Evolutionary conservation across 2,797 vertebrate species (phyloP).

Genomic region (Leptoclinus maculatus): DNA sequence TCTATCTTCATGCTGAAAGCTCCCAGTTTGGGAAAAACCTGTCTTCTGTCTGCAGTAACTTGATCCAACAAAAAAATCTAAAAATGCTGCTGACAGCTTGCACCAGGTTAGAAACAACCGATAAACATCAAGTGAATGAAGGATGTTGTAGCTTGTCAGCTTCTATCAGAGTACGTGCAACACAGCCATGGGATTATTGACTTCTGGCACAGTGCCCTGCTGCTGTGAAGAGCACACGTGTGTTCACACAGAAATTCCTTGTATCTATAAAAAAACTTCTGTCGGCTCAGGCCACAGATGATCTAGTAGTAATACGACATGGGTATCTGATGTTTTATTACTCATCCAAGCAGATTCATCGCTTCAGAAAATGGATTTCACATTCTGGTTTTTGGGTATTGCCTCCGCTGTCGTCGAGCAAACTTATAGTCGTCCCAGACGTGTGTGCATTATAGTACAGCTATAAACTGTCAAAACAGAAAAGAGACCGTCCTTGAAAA

Average conservation of each 20-base stretch:
- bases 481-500: background rate
- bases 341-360: background rate
- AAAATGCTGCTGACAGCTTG: constrained; percentile 12
- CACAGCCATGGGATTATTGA: constrained; percentile 30
- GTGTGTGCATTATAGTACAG: too few species aligned
- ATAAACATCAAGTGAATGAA: constrained; percentile 17
- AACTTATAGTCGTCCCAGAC: background rate
- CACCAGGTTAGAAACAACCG: constrained; percentile 15
- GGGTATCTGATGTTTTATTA: background rate
- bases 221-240: background rate
- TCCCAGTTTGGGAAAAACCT: background rate
- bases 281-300: too few species aligned
- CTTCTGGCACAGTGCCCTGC: background rate
- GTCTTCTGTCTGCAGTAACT: background rate
- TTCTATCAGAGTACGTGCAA: constrained; percentile 1
- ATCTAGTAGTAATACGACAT: background rate
- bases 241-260: constrained; percentile 11
- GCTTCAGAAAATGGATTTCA: background rate
- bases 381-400: background rate
- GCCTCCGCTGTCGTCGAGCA: background rate
- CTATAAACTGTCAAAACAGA: background rate
- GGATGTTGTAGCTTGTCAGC: constrained; percentile 21
- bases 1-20: background rate
- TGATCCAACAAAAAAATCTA: background rate
- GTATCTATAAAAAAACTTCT: background rate